These are phyloP conservation scores for Eufriesea mexicana DNA, from an alignment of 1,140 invertebrate genomes.

Conservation along the genomic window DNA sequence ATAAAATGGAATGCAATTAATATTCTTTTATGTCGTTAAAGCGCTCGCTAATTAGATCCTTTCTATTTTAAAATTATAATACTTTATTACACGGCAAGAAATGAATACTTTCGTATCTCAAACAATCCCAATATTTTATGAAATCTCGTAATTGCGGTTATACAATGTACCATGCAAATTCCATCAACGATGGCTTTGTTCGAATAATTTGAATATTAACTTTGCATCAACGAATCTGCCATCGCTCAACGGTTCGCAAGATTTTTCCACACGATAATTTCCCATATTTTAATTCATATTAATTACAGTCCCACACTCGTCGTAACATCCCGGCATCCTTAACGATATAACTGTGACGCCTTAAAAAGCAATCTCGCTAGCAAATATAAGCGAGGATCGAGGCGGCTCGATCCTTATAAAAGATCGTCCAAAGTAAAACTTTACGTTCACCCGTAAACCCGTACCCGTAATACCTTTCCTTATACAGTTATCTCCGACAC, in stretches of 20 bases:
- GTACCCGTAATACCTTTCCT: slow-evolving; percentile 29
- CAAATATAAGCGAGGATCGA: background rate
- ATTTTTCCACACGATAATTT: no score
- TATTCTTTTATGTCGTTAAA: no score
- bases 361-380: slow-evolving; percentile 16
- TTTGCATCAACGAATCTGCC: background rate
- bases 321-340: background rate
- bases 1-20: no score
- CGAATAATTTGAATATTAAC: no score
- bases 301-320: background rate
- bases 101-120: no score
- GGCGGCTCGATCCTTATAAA: slow-evolving; percentile 4
- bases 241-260: background rate
- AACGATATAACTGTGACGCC: slow-evolving; percentile 7
- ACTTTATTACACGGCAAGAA: no score
- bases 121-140: no score
- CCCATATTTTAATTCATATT: background rate
- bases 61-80: no score
- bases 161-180: no score
- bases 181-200: no score
- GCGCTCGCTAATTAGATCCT: no score
- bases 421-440: slow-evolving; percentile 34
- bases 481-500: slow-evolving; percentile 39
- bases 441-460: slow-evolving; percentile 24
- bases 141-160: no score